Evolutionary conservation across 2,797 vertebrate genomes (phyloP), one percentile per base, ranked within the genome.

Genomic region (Chiloscyllium punctatum): DNA sequence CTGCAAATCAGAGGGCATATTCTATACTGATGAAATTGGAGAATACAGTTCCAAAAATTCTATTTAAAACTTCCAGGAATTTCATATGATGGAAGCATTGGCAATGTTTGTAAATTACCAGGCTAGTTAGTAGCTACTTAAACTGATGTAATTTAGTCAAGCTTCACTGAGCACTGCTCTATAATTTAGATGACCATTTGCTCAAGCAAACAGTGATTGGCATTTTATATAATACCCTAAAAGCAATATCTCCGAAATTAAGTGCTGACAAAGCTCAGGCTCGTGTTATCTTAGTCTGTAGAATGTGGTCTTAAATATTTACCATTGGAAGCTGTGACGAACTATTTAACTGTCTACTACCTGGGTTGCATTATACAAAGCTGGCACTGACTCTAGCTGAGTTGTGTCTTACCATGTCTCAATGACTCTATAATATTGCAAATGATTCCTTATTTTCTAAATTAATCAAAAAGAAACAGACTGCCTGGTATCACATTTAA

Each of bases 201-300:
- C n/a, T 92, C 23, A 69, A 42, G 94, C 51, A 27, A 27, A 94
- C 6, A 25, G 48, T 94, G 94, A 74, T 69, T 94, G 69, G 25
- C 68, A 53, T 94, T 94, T 94, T 94, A 94, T 74, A 2, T 94
- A 94, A 94, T 72, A 69, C 37, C 92, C 68, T 94, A 27, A 72
- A 51, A 72, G 68, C 68, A 51, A 23, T 48, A 30, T 94, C 27
- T 94, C 42, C 3, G 66, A 92, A 68, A 37, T 25, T 68, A 37
- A 37, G 90, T 92, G 68, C 68, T 92, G 33, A 42, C 57, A 66
- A 71, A 27, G 25, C 30, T 51, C 68, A 71, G 92, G 9, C 21
- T 25, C 71, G 66, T 72, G 27, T 16, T 94, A 33, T 48, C 21
- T 21, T 72, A 27, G 51, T n/a, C n/a, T 71, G 51, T 68, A 72